phyloP scores from a whole-genome alignment of 1,140 invertebrate species.

The Triops longicaudatus region DNA sequence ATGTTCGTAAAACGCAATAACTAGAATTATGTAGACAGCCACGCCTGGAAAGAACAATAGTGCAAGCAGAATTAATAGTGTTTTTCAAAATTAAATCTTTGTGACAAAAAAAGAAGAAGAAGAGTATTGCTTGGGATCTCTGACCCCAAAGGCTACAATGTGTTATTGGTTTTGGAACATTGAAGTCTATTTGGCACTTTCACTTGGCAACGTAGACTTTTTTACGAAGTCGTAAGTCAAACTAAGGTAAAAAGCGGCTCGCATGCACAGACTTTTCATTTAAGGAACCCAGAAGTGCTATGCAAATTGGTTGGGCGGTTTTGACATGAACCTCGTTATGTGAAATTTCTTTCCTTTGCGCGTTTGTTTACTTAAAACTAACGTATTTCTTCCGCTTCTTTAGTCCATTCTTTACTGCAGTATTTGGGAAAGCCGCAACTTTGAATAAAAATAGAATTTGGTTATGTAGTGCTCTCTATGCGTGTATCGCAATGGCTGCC shows the following conservation, averaged over 20 bases:
- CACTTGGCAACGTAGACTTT: neutral
- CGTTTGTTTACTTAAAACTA: neutral
- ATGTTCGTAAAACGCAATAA: too few species aligned
- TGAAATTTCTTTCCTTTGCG: neutral
- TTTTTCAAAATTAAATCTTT: too few species aligned
- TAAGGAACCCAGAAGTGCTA: neutral
- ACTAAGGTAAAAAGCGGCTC: neutral
- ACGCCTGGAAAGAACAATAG: too few species aligned
- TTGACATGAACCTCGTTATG: neutral
- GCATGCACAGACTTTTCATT: neutral
- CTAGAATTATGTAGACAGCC: too few species aligned
- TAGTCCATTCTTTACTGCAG: neutral
- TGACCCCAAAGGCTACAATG: too few species aligned
- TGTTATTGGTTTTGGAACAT: neutral
- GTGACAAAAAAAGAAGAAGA: too few species aligned
- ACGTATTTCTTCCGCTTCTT: neutral
- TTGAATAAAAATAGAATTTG: neutral
- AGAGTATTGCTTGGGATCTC: too few species aligned
- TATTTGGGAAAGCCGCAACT: neutral
- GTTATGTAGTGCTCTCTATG: neutral
- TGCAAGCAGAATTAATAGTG: too few species aligned
- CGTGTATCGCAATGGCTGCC: constrained; percentile 5
- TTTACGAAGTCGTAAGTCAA: neutral
- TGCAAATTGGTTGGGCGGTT: neutral
- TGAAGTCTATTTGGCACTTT: neutral